These are phyloP conservation scores for Ethmia dodecea DNA, from an alignment of 2,888 invertebrate genomes.

Conservation along the genomic window DNA sequence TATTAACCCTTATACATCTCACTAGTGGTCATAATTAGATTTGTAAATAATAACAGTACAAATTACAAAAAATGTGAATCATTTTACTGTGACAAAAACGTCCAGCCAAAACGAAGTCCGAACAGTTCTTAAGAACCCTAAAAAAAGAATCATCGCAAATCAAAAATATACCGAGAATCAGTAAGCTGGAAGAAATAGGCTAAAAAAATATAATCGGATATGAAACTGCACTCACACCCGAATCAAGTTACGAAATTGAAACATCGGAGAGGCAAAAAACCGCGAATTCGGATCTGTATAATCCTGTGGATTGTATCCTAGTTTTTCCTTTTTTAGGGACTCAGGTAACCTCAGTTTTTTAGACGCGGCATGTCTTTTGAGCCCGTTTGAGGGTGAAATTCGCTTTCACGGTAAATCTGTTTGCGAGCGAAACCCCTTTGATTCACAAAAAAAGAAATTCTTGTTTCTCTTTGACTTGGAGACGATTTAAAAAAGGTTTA, in stretches of 20 bases:
- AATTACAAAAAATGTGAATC: too few species aligned
- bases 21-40: too few species aligned
- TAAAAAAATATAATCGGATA: conserved; percentile 9
- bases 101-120: too few species aligned
- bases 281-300: conserved; percentile 4
- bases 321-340: conserved; percentile 23
- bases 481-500: conserved; percentile 38
- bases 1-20: too few species aligned
- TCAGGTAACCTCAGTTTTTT: conserved; percentile 51
- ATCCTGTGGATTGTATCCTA: conserved; percentile 6
- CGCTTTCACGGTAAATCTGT: conserved; percentile 61
- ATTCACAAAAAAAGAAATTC: conserved; percentile 41
- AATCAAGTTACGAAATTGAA: conserved; percentile 29
- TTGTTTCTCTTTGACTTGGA: conserved; percentile 39
- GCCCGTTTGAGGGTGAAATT: conserved; percentile 49
- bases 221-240: conserved; percentile 18
- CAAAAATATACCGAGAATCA: not conserved
- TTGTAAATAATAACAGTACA: too few species aligned
- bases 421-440: conserved; percentile 46
- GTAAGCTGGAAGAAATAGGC: conserved; percentile 1
- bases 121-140: too few species aligned
- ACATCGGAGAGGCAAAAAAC: conserved; percentile 8
- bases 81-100: too few species aligned
- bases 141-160: too few species aligned
- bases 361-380: conserved; percentile 33